A percentile compares a stretch with the other conserved stretches of the same genome.
These are phyloP conservation scores for Zygaena filipendulae DNA, from an alignment of 2,888 invertebrate species.

Conservation along the genomic window DNA sequence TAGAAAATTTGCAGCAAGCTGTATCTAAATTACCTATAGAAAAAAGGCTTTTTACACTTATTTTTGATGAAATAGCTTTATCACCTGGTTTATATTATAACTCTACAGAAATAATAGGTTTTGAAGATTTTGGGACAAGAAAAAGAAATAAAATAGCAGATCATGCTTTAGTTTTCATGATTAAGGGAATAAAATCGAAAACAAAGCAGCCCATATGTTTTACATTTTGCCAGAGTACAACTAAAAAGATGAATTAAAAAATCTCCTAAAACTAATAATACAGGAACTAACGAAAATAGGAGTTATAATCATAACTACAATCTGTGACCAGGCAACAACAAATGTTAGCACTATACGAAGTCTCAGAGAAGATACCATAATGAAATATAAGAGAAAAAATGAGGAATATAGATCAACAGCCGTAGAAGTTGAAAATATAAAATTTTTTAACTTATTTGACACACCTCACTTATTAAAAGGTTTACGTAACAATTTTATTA, in stretches of 20 bases:
- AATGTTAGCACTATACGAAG: constrained; percentile 9
- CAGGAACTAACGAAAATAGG: constrained; percentile 4
- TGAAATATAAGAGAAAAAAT: constrained; percentile 1
- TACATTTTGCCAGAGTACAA: constrained; percentile 10
- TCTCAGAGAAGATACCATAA: constrained; percentile 7
- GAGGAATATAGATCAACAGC: constrained; percentile 1
- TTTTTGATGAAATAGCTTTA: constrained; percentile 5
- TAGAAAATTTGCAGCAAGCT: constrained; percentile 3
- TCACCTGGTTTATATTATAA: constrained; percentile 2
- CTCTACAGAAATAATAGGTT: constrained; percentile 1
- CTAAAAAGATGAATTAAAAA: constrained; percentile 8
- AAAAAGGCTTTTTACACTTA: constrained; percentile 1
- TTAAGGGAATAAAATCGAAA: constrained; percentile 9
- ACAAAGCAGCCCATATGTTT: constrained; percentile 12
- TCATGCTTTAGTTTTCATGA: constrained; percentile 13
- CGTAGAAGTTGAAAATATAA: constrained; percentile 6
- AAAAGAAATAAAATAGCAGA: constrained; percentile 7
- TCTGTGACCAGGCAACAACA: too few relatives aligned
- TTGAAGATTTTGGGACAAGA: constrained; percentile 1
- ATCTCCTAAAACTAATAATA: constrained; percentile 3
- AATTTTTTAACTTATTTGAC: constrained; percentile 13
- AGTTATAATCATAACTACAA: constrained; percentile 6
- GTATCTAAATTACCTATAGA: constrained; percentile 1
- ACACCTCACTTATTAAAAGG: constrained; percentile 15
- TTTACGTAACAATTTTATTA: constrained; percentile 13